Percentiles rank a stretch among this genome's conserved stretches.
These are phyloP conservation scores for Chionomys nivalis DNA, from an alignment of 2,113 vertebrate species.

Conservation along the genomic window DNA sequence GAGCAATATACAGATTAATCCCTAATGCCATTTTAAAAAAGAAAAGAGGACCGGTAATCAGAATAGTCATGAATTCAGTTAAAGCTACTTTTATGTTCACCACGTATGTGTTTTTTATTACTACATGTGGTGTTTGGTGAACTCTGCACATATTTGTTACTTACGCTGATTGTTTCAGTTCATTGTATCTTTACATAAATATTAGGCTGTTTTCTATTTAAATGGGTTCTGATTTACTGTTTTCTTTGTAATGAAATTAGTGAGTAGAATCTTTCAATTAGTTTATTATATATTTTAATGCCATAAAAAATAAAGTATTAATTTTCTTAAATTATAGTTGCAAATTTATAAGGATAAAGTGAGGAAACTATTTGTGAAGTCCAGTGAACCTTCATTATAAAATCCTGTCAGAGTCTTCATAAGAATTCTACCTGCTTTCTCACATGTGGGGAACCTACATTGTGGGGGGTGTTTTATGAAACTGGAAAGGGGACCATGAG, in stretches of 20 bases:
- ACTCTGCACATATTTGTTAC: background rate
- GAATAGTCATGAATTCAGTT: background rate
- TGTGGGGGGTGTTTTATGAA: background rate
- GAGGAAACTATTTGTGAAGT: constrained; percentile 38
- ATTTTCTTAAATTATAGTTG: constrained; percentile 53
- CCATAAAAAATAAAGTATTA: constrained; percentile 15
- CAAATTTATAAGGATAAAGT: constrained; percentile 42
- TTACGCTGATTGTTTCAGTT: background rate
- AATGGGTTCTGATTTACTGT: constrained; percentile 36
- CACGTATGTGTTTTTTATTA: background rate
- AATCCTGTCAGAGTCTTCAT: constrained; percentile 13
- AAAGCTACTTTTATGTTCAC: background rate
- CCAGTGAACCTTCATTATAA: constrained; percentile 28
- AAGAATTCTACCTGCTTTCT: background rate
- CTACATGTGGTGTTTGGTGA: background rate
- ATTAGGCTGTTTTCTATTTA: background rate
- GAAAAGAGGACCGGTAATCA: background rate
- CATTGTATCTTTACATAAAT: constrained; percentile 40
- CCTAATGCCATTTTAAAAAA: background rate
- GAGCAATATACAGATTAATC: background rate
- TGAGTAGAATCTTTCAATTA: constrained; percentile 28
- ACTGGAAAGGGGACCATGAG: background rate
- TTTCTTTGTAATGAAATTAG: constrained; percentile 39
- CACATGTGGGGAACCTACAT: background rate
- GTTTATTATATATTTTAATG: constrained; percentile 53